Base-by-base conservation (phyloP, 2,888 invertebrate species). In the Caenorhabditis panamensis region DNA sequence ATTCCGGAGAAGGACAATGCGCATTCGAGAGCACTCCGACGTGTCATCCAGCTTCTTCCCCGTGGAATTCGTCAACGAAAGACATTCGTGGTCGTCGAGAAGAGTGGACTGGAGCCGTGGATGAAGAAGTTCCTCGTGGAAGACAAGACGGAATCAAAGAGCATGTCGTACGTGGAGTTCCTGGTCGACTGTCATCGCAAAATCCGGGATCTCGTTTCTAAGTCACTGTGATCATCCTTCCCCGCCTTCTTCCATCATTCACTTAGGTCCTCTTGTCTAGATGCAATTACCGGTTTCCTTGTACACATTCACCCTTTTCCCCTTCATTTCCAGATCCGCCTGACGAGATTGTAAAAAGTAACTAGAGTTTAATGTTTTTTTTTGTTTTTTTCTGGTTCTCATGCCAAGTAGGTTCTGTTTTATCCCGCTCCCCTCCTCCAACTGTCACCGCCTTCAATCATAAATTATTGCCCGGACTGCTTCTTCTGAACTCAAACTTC, bases 121-220 rank as follows among this genome's bases (percentile, higher is more conserved):
- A 94, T 98, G 91, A 95, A 95, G 83, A 96, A 97, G 93, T 97
- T 96, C 94, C 93, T 99, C 84, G 95, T 97, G 16, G 99, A 99
- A 92, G 99, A 99, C 92, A 84, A 87, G 76, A 76, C 86, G 37
- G 84, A 83, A 51, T 62, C 84, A 1, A 63, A 56, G 13, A 94
- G 95, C 3, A 82, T 82, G 73, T 96, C 96, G 76, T 99, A 99
- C 92, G 96, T 99, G 18, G 99, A 99, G 93, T 99, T 96, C 92
- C 94, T 99, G 85, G 98, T 97, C 93, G 96, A 97, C 92, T 95
- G 99, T 93, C 98, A 99, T 94, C 97, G 97, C 94, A 98, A 99
- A 93, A 99, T 99, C 91, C 94, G 97, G 80, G 94, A 94, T 86
- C 92, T 96, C 88, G 94, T 97, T 85, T 94, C 91, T 54, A 92